Base-by-base conservation (phyloP, 2,113 vertebrate species). In the Smithornis capensis region DNA sequence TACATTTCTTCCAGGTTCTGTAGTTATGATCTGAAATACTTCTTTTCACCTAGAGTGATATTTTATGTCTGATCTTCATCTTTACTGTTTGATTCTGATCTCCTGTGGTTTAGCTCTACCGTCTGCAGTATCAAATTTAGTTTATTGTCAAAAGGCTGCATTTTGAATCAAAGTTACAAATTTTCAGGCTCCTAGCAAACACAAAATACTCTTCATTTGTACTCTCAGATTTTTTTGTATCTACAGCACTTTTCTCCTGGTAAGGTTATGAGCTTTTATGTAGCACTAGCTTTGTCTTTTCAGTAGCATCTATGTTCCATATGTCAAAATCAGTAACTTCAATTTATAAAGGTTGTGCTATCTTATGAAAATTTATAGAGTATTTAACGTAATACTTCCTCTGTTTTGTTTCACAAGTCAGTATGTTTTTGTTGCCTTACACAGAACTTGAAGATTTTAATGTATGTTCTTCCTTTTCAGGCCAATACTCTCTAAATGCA, bases 111-210 rank as follows among this genome's bases (percentile, higher is more conserved):
- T 69, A 87, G 24, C 14, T 73, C 23, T 73, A 35, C 21, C 60
- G 5, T 69, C 47, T 89, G 24, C 64, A 42, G 49, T 65, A 86
- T 62, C 31, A 77, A 92, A 94, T 93, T 83, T 83, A 92, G 76
- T 83, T 80, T 83, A 86, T 70, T 70, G 45, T 67, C 70, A 94
- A 92, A 91, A 95, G 40, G 18, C 55, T 93, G 24, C 52, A 53
- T 87, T 96, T 88, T 92, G 64, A 80, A 49, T 89, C 80, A 92
- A 87, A 80, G 80, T 24, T 67, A 44, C 52, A 94, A 94, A 87
- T 76, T n/a, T 63, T 53, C 49, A 60, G 15, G n/a, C 88, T 90
- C 65, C 27, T 44, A 90, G 68, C 25, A 90, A 90, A 18, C 10
- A 1, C 25, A 91, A 63, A 89, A 83, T 35, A 83, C 23, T 94